Conservation (phyloP, 2,113 vertebrate species). For the Cyprinus carpio region DNA sequence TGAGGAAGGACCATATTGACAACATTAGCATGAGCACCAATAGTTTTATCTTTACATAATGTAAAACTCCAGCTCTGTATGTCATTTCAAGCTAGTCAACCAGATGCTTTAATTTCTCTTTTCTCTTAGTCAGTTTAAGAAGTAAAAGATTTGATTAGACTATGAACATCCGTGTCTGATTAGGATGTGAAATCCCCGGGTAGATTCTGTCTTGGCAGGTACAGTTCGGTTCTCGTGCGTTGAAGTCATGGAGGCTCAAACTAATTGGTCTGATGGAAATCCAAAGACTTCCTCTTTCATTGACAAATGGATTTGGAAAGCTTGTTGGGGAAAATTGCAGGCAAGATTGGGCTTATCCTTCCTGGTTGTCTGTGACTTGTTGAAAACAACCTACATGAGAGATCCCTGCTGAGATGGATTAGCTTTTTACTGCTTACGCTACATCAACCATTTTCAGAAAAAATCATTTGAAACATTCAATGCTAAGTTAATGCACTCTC, state of each 20-base stretch:
- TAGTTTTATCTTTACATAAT: neutral
- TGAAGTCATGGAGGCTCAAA: slow-evolving; percentile 22
- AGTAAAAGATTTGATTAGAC: neutral
- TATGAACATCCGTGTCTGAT: slow-evolving; percentile 2
- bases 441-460: slow-evolving; percentile 49
- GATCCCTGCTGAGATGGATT: slow-evolving; percentile 74
- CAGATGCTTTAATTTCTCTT: neutral
- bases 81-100: neutral
- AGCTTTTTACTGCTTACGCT: slow-evolving; percentile 67
- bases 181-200: neutral
- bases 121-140: neutral
- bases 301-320: slow-evolving; percentile 74
- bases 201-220: slow-evolving; percentile 33
- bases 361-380: slow-evolving; percentile 69
- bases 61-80: neutral
- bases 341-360: slow-evolving; percentile 70
- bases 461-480: slow-evolving; percentile 9
- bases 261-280: slow-evolving; percentile 31
- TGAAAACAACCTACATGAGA: slow-evolving; percentile 71
- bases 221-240: neutral
- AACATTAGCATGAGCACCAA: neutral
- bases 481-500: slow-evolving; percentile 3
- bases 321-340: slow-evolving; percentile 64
- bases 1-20: neutral
- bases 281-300: slow-evolving; percentile 64